These are phyloP conservation scores for Hypomecis punctinalis DNA, from an alignment of 2,888 invertebrate genomes.

Conservation along the genomic window DNA sequence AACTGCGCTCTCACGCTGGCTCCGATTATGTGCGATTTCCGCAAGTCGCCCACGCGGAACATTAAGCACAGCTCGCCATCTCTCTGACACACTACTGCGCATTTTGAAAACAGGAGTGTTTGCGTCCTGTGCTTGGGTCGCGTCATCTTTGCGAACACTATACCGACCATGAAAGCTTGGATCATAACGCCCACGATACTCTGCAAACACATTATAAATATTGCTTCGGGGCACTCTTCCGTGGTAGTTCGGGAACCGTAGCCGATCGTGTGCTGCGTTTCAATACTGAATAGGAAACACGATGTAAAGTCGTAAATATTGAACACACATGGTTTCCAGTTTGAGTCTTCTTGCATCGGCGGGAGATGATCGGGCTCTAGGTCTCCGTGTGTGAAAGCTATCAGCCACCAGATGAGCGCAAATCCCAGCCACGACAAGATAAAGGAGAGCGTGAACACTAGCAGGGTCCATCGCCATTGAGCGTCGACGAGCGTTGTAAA, in stretches of 20 bases:
- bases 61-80: constrained; percentile 93
- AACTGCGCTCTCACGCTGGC: constrained; percentile 94
- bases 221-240: constrained; percentile 95
- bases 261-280: constrained; percentile 96
- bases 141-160: constrained; percentile 96
- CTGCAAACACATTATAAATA: constrained; percentile 95
- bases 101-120: constrained; percentile 94
- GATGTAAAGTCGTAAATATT: constrained; percentile 93
- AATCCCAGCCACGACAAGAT: constrained; percentile 94
- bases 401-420: constrained; percentile 94
- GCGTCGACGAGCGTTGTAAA: constrained; percentile 96
- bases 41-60: constrained; percentile 95
- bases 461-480: constrained; percentile 96
- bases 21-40: constrained; percentile 95
- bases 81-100: constrained; percentile 93
- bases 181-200: constrained; percentile 94
- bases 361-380: constrained; percentile 86
- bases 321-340: constrained; percentile 92
- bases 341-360: constrained; percentile 75
- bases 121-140: constrained; percentile 96
- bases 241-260: constrained; percentile 94
- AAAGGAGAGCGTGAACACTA: constrained; percentile 94
- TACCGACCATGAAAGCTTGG: constrained; percentile 91
- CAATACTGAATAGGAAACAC: constrained; percentile 95
- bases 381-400: constrained; percentile 94